A percentile compares a stretch with the other conserved stretches of the same genome.
Conservation (phyloP, 2,888 invertebrate genomes). For the Sesamia inferens region DNA sequence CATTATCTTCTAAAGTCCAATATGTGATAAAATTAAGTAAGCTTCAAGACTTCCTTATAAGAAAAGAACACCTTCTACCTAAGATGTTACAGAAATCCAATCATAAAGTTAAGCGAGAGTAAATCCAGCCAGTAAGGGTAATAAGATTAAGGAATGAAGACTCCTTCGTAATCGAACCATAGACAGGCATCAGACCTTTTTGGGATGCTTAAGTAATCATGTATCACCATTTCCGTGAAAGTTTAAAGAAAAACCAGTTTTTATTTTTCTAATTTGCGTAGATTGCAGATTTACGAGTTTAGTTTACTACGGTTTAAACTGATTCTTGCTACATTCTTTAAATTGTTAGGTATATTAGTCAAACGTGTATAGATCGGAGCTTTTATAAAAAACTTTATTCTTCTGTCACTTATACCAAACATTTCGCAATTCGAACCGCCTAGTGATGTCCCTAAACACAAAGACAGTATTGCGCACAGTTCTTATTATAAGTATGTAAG, state of each 20-base stretch:
- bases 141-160: constrained; percentile 35
- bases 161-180: constrained; percentile 21
- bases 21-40: no score
- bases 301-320: neutral
- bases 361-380: neutral
- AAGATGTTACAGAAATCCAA: neutral
- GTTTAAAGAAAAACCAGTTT: constrained; percentile 24
- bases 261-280: constrained; percentile 23
- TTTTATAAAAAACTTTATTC: constrained; percentile 4
- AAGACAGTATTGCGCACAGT: constrained; percentile 53
- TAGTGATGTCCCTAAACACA: constrained; percentile 68
- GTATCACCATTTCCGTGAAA: constrained; percentile 49
- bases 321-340: neutral
- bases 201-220: constrained; percentile 6
- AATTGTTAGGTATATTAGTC: neutral
- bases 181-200: constrained; percentile 37
- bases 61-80: neutral
- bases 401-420: constrained; percentile 53
- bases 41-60: neutral
- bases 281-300: neutral
- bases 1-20: no score
- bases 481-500: constrained; percentile 56
- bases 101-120: constrained; percentile 14
- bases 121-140: constrained; percentile 9
- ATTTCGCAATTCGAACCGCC: constrained; percentile 69